phyloP scores from a whole-genome alignment of 2,797 vertebrate species.

The Bucorvus abyssinicus region DNA sequence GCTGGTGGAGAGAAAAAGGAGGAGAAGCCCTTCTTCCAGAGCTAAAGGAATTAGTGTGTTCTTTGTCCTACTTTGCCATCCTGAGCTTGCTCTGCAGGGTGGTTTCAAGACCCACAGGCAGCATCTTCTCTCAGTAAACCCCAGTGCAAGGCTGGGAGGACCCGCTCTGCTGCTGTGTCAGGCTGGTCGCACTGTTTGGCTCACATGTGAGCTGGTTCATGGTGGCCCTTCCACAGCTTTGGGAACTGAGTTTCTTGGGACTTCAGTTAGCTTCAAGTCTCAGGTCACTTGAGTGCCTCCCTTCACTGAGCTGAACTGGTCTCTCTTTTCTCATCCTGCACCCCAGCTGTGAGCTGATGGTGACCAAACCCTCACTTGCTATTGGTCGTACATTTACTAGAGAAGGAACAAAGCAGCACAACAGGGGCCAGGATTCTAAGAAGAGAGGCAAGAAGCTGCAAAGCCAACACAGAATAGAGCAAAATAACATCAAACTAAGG shows the following conservation, averaged over 20 bases:
- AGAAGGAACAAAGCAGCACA: not conserved
- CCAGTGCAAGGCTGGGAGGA: not conserved
- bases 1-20: not conserved
- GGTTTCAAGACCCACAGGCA: not conserved
- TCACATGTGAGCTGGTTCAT: rapidly evolving
- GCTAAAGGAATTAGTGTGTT: not conserved
- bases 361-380: not conserved
- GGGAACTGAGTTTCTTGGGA: not conserved
- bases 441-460: not conserved
- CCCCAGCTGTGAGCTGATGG: not conserved
- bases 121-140: too few species aligned
- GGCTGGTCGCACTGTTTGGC: rapidly evolving
- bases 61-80: not conserved
- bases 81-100: not conserved
- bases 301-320: not conserved
- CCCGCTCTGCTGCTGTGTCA: rapidly evolving
- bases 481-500: not conserved
- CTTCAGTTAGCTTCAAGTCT: not conserved
- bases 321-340: not conserved
- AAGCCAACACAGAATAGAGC: not conserved
- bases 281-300: not conserved
- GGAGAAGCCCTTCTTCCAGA: not conserved
- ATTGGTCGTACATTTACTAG: not conserved
- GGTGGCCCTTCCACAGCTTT: not conserved
- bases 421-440: not conserved